Percentiles rank a stretch among this genome's conserved stretches.
These are phyloP conservation scores for Ectemnius lituratus DNA, from an alignment of 2,888 invertebrate genomes.

Conservation along the genomic window DNA sequence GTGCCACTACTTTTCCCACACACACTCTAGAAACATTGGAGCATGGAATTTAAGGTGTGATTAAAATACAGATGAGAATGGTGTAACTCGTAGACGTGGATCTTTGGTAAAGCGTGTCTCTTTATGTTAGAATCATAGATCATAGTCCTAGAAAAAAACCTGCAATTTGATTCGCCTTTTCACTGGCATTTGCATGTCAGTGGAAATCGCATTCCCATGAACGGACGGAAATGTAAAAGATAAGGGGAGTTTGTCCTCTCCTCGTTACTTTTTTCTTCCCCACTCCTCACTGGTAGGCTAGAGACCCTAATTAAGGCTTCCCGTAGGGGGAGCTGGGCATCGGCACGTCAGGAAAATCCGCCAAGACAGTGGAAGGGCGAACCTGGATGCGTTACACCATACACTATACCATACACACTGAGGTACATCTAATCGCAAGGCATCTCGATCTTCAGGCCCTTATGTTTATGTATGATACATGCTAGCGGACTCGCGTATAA, in stretches of 20 bases:
- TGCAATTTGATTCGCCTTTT: conserved; percentile 70
- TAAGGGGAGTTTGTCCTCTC: conserved; percentile 47
- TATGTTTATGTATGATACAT: conserved; percentile 21
- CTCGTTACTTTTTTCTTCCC: conserved; percentile 1
- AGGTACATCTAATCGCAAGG: not conserved
- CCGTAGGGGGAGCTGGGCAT: conserved; percentile 11
- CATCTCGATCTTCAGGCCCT: conserved; percentile 11
- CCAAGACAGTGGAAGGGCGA: conserved; percentile 34
- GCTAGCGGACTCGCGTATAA: too few relatives aligned
- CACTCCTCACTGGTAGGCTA: conserved; percentile 53
- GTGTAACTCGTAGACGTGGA: conserved; percentile 27
- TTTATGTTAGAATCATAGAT: conserved; percentile 58
- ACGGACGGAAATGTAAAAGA: conserved; percentile 65
- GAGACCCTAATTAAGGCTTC: conserved; percentile 62
- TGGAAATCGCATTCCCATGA: conserved; percentile 71
- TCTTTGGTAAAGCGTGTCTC: conserved; percentile 50
- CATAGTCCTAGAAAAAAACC: conserved; percentile 65
- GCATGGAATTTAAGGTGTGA: not conserved
- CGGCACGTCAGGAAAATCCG: conserved; percentile 48
- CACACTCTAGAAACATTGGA: too few relatives aligned
- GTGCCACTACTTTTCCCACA: too few relatives aligned
- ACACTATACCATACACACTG: conserved; percentile 16
- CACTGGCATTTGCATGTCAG: conserved; percentile 72
- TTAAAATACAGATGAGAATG: not conserved
- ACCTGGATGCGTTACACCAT: conserved; percentile 15